A percentile compares a stretch with the other conserved stretches of the same genome.
phyloP scores from a whole-genome alignment of 2,797 vertebrate genomes.

The Chaetodon trifasciatus region DNA sequence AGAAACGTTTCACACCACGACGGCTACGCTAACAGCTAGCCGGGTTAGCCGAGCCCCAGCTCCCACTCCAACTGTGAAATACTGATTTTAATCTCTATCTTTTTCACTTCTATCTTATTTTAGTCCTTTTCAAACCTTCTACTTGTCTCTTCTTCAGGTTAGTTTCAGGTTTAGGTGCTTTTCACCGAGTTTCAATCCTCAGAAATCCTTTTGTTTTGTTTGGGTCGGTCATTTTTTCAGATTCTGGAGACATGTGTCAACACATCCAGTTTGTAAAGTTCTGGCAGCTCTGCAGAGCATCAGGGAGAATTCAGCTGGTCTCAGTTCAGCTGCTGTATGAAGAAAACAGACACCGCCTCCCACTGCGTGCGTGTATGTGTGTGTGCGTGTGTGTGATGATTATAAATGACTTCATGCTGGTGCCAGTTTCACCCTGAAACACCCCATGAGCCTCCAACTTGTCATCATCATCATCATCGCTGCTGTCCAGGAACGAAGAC shows the following conservation, averaged over 20 bases:
- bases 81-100: too few relatives aligned
- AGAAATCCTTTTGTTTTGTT: constrained; percentile 14
- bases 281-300: constrained; percentile 3
- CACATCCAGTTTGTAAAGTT: constrained; percentile 1
- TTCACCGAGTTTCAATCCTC: background rate
- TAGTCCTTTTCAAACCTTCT: background rate
- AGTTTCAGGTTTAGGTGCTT: background rate
- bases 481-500: constrained; percentile 18
- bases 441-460: constrained; percentile 10
- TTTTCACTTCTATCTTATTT: too few relatives aligned
- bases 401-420: constrained; percentile 31
- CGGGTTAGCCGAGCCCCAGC: too few relatives aligned
- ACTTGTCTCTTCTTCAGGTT: background rate
- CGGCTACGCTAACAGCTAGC: background rate
- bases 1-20: background rate
- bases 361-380: background rate
- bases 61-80: too few relatives aligned
- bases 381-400: constrained; percentile 24
- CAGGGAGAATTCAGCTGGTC: constrained; percentile 6
- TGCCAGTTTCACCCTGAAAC: constrained; percentile 42
- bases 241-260: background rate
- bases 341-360: constrained; percentile 51
- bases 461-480: background rate
- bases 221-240: background rate
- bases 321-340: constrained; percentile 26